Base-by-base conservation (phyloP, 2,888 invertebrate genomes). In the Drosophila meridionalis region DNA sequence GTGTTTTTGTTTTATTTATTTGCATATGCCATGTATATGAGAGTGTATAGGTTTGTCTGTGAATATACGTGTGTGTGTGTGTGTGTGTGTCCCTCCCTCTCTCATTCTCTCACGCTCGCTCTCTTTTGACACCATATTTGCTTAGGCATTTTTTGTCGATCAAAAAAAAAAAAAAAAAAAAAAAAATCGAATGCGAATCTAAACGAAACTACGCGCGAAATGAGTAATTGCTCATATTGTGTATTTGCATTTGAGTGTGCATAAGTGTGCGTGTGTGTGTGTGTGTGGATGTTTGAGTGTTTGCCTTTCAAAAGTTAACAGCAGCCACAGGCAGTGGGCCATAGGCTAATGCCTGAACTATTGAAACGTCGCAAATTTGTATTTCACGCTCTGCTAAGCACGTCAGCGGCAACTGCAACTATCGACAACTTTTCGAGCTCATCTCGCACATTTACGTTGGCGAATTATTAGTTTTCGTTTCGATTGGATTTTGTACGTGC, bases 221-320 rank as follows among this genome's bases (percentile, higher is more conserved):
- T 88, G 82, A 83, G 87, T 83, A 87, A 88, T 88, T 90, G 71
- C 86, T 73, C 76, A 87, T 80, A 82, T 73, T 52, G 34, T 47
- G 4, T 30, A 53, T 53, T 52, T 52, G 14, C 30, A 58, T 71
- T 40, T 56, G 43, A 40, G 20, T 59, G 30, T 20, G 20, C 9
- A 20, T 45, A 14, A 43, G n/a, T 42, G 26, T 42, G 3, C 11
- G 26, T n/a, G 38, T 52, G 30, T n/a, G 45, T 61, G 43, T 53
- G 26, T 26, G 36, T 55, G 59, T 57, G 30, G 11, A 12, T 43
- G 28, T 69, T 30, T 58, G 36, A 32, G 14, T 52, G 12, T 34
- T 67, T 53, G 76, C 72, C 80, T 79, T 72, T 80, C 61, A 66
- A 78, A 75, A 67, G 67, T 64, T 66, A 66, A 74, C 59, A 67